Percentiles rank a stretch among this genome's conserved stretches.
Conservation (phyloP, 2,113 vertebrate genomes). For the Ailurus styani region DNA sequence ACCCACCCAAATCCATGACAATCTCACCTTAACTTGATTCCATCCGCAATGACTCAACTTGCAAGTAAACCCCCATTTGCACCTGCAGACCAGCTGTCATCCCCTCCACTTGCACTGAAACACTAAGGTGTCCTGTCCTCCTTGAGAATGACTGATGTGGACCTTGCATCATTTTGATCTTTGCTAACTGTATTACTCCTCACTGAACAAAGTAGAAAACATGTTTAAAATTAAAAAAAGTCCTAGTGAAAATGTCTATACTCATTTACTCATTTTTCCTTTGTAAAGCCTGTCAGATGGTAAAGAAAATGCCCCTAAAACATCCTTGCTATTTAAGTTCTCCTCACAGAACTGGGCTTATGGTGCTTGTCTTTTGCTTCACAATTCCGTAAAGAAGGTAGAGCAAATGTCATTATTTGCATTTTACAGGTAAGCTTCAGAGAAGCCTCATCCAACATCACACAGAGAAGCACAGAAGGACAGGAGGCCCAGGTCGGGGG, state of each 20-base stretch:
- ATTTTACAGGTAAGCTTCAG: neutral
- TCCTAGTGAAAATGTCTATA: neutral
- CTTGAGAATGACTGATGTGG: neutral
- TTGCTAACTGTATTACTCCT: neutral
- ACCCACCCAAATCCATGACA: neutral
- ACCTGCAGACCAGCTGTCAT: neutral
- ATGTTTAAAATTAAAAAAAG: neutral
- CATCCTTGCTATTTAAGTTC: neutral
- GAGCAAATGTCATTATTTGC: neutral
- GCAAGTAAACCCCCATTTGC: neutral
- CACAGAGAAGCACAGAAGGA: neutral
- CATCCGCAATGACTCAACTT: neutral
- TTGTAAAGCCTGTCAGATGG: neutral
- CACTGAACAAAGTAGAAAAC: neutral
- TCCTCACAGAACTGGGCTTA: neutral
- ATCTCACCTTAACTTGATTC: neutral
- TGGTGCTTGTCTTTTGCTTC: neutral
- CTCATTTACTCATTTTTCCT: neutral
- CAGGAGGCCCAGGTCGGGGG: too few relatives aligned
- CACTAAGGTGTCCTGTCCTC: neutral
- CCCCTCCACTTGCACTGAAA: neutral
- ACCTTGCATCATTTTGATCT: neutral
- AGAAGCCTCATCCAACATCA: neutral
- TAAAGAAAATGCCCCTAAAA: neutral
- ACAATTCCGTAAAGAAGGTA: neutral